These are phyloP conservation scores for Cassiopea andromeda DNA, from an alignment of 30 jellyfish, hydroid and myxozoan species.

Conservation along the genomic window DNA sequence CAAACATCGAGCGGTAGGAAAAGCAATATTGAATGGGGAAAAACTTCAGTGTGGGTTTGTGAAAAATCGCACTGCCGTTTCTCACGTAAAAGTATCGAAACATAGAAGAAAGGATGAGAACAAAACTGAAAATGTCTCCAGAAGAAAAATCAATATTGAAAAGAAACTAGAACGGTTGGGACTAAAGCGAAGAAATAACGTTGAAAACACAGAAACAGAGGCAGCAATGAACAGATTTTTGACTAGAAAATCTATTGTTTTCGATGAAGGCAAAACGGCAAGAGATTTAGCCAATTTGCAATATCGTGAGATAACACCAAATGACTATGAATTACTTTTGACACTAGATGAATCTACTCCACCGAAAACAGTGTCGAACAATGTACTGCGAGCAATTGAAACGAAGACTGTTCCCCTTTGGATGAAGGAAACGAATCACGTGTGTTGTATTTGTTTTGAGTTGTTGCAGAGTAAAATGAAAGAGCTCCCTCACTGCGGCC, in stretches of 20 bases:
- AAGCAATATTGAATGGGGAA: background rate
- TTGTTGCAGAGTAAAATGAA: conserved; percentile 31
- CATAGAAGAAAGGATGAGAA: background rate
- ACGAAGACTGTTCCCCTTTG: conserved; percentile 2
- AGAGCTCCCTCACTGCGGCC: conserved; percentile 76
- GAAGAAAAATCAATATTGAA: background rate
- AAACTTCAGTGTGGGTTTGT: background rate
- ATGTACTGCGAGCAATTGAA: background rate
- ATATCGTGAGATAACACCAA: conserved; percentile 56
- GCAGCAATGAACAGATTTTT: background rate
- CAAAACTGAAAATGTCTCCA: background rate
- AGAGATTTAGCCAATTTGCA: conserved; percentile 15
- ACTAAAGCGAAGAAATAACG: background rate
- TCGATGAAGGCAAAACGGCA: background rate
- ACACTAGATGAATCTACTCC: conserved; percentile 35
- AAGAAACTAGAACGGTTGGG: background rate
- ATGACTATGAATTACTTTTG: conserved; percentile 50
- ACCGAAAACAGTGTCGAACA: conserved; percentile 9
- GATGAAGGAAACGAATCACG: conserved; percentile 14
- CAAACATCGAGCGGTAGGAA: background rate
- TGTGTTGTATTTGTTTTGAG: conserved; percentile 72
- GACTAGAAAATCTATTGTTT: background rate
- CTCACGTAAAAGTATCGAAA: background rate
- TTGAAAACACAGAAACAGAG: background rate
- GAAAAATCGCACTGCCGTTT: background rate